Base-by-base conservation (phyloP, 2,888 invertebrate species). In the Embidobia sp. region DNA sequence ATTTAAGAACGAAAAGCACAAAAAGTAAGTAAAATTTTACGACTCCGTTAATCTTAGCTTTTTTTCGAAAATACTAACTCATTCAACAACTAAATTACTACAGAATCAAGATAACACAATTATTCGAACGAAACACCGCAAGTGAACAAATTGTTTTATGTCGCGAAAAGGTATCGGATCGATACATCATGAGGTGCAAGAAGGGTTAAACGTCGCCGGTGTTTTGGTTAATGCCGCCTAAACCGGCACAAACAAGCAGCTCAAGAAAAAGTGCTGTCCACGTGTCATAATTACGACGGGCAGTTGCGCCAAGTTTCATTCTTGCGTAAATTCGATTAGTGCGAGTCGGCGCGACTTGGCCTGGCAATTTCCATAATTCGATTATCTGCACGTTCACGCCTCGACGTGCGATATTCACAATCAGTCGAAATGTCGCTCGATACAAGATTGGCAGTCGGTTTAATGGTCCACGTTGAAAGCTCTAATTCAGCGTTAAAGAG, bases 281-380 rank as follows among this genome's bases (percentile, higher is more conserved):
- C 16, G 19, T 44, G 40, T 27, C 46, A 27, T 72, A 72, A 57
- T 75, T 66, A 75, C 49, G 61, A 63, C 55, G 46, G 70, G 48
- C 66, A 67, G 61, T 70, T 57, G 13, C 13, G 29, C 53, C 19
- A 57, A 72, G 72, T 75, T 72, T 75, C 61, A 49, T 61, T 70
- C 72, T 69, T 51, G 44, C 66, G 63, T 42, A 59, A 70, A 80
- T 79, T 79, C 75, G 59, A 80, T 79, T 81, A 80, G 64, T 40
- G 26, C 63, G 77, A 81, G 72, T 75, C 70, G 53, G 33, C 53
- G 31, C 48, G 73, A 79, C 73, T 81, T 80, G 77, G 76, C 73
- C 66, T 49, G 67, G 73, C 66, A 74, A 79, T 81, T 81, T 81
- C 78, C 80, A 81, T 81, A 77, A 80, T 80, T 80, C 73, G 75